phyloP scores from a whole-genome alignment of 2,797 vertebrate species.

The Zalophus californianus region DNA sequence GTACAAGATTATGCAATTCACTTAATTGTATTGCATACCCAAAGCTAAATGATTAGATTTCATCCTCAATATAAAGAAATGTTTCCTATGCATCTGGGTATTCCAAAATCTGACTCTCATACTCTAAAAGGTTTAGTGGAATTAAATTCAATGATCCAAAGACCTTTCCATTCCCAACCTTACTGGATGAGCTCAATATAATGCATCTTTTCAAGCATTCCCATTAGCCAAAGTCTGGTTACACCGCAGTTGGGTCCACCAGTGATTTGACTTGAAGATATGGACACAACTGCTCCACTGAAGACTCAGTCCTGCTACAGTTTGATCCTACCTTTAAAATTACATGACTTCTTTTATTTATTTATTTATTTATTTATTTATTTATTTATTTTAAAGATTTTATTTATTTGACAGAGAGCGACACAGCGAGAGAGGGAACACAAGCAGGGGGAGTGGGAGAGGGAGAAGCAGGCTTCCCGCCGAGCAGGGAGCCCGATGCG shows the following conservation, averaged over 20 bases:
- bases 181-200: not conserved
- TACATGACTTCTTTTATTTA: not conserved
- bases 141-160: not conserved
- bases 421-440: no score
- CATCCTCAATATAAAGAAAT: not conserved
- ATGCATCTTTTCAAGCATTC: not conserved
- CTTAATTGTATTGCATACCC: not conserved
- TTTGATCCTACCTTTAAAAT: constrained; percentile 52
- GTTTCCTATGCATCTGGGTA: not conserved
- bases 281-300: not conserved
- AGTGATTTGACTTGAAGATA: not conserved
- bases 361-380: no score
- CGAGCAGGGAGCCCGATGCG: no score
- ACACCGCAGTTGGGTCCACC: not conserved
- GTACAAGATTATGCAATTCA: constrained; percentile 38
- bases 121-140: not conserved
- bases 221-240: not conserved
- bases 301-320: not conserved
- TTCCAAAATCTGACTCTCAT: not conserved
- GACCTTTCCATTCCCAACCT: not conserved
- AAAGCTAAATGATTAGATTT: constrained; percentile 6
- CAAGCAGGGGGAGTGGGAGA: no score
- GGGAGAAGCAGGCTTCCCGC: no score
- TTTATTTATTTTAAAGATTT: no score
- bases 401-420: no score